These are phyloP conservation scores for Daubentonia madagascariensis DNA, from an alignment of 2,113 vertebrate species.

Conservation along the genomic window DNA sequence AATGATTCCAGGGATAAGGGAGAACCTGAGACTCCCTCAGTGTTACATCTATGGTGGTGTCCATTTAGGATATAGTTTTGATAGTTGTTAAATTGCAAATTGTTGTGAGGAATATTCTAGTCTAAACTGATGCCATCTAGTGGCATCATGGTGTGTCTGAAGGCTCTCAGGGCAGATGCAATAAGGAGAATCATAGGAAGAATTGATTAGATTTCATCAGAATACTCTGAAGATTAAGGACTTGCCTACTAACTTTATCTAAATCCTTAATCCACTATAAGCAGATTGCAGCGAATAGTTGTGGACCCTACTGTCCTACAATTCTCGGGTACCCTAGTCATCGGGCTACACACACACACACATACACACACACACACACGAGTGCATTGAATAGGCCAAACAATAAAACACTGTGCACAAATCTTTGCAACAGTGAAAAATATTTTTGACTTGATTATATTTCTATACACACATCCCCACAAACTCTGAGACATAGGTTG, in stretches of 20 bases:
- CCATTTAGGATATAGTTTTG: background rate
- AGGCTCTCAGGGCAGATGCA: background rate
- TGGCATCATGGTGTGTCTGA: background rate
- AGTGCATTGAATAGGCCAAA: background rate
- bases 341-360: background rate
- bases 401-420: background rate
- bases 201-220: background rate
- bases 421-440: background rate
- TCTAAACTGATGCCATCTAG: background rate
- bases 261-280: conserved; percentile 23
- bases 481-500: background rate
- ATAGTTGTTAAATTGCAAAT: background rate
- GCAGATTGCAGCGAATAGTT: background rate
- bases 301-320: background rate
- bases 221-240: background rate
- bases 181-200: background rate
- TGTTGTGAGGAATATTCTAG: background rate
- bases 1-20: background rate
- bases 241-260: background rate
- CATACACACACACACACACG: background rate
- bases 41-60: background rate
- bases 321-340: background rate
- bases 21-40: fast-evolving
- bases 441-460: background rate
- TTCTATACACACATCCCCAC: background rate